Percentiles rank a stretch among this genome's conserved stretches.
phyloP scores from a whole-genome alignment of 2,888 invertebrate species.

The Ornithoptera alexandrae region DNA sequence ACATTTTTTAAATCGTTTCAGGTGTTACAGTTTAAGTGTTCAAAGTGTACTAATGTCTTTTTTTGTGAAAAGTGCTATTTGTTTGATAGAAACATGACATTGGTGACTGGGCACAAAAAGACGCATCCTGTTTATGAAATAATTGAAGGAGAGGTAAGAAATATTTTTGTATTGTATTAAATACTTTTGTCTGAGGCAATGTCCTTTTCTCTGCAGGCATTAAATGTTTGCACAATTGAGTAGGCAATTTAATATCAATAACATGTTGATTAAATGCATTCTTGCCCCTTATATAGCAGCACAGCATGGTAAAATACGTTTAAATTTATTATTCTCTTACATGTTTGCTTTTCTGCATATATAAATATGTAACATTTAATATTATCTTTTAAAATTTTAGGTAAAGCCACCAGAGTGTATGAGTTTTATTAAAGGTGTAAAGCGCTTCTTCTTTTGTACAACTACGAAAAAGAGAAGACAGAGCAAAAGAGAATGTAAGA shows the following conservation, averaged over 20 bases:
- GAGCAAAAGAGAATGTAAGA: constrained; percentile 45
- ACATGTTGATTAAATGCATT: too few relatives aligned
- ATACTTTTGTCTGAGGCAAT: too few relatives aligned
- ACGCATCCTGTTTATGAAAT: constrained; percentile 69
- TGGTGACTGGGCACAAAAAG: constrained; percentile 64
- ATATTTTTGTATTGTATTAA: too few relatives aligned
- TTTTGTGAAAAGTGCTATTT: constrained; percentile 75
- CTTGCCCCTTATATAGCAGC: too few relatives aligned
- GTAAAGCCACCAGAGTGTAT: constrained; percentile 64
- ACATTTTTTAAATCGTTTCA: constrained; percentile 37
- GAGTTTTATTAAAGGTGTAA: constrained; percentile 69
- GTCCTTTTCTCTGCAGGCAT: too few relatives aligned
- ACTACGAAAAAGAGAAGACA: constrained; percentile 62
- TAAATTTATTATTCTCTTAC: too few relatives aligned
- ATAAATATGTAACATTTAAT: not conserved
- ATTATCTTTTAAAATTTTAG: constrained; percentile 47
- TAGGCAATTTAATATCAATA: too few relatives aligned
- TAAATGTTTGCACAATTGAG: too few relatives aligned
- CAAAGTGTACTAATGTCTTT: constrained; percentile 62
- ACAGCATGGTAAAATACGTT: too few relatives aligned
- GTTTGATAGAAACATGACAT: constrained; percentile 59
- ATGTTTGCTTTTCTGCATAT: too few relatives aligned
- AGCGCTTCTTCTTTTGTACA: constrained; percentile 71
- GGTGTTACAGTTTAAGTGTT: constrained; percentile 72
- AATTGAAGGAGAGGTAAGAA: constrained; percentile 71